Percentiles rank a stretch among this genome's conserved stretches.
Conservation (phyloP, 2,113 vertebrate species). For the Catharus fuscescens region DNA sequence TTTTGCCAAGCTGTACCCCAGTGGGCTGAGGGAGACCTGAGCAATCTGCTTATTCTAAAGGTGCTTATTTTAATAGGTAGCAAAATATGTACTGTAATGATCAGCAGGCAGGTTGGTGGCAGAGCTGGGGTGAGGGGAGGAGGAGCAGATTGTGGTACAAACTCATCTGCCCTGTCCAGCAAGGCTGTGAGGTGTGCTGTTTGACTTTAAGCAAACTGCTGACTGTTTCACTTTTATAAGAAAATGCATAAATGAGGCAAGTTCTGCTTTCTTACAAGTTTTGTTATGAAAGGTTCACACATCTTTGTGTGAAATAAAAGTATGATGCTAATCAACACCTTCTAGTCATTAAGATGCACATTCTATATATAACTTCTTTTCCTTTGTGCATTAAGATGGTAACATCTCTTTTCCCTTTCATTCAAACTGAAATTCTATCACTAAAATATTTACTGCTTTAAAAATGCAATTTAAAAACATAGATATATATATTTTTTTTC, state of each 20-base stretch:
- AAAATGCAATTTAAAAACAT: background rate
- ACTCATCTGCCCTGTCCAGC: background rate
- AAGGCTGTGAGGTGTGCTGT: background rate
- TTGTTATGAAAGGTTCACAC: constrained; percentile 41
- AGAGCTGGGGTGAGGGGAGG: background rate
- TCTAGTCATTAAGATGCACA: background rate
- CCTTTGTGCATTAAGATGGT: background rate
- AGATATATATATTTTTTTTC: background rate
- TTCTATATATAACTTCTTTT: constrained; percentile 19
- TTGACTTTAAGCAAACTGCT: background rate
- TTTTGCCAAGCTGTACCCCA: background rate
- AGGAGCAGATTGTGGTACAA: background rate
- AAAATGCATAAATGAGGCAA: background rate
- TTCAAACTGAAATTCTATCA: background rate
- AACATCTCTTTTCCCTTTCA: background rate
- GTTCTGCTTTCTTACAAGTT: constrained; percentile 20
- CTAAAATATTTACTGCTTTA: background rate
- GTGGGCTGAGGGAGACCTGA: background rate
- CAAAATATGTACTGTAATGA: background rate
- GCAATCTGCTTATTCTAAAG: background rate
- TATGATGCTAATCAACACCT: constrained; percentile 43
- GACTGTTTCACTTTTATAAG: background rate
- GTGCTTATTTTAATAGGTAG: background rate
- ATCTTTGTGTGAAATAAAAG: constrained; percentile 38
- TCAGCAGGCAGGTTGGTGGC: background rate